A percentile compares a stretch with the other conserved stretches of the same genome.
These are phyloP conservation scores for Drosophila novamexicana DNA, from an alignment of 1,140 invertebrate genomes.

Conservation along the genomic window DNA sequence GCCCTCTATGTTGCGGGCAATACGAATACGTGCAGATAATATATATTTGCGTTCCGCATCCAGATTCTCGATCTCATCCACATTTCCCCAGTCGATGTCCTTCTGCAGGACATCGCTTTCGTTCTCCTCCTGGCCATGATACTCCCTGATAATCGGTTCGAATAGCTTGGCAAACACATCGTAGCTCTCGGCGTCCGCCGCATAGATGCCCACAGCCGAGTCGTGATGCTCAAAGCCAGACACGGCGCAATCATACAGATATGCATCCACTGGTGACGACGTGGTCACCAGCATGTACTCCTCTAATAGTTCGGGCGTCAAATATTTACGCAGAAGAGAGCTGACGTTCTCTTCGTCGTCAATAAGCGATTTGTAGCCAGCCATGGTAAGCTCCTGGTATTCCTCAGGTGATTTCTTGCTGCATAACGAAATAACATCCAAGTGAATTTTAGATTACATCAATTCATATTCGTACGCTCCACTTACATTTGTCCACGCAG, in stretches of 20 bases:
- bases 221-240: constrained; percentile 88
- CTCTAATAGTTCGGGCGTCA: constrained; percentile 88
- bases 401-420: constrained; percentile 82
- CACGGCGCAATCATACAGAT: constrained; percentile 88
- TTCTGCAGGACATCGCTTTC: constrained; percentile 86
- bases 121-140: constrained; percentile 88
- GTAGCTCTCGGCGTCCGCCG: constrained; percentile 90
- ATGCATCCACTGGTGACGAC: constrained; percentile 84
- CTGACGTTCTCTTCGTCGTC: constrained; percentile 86
- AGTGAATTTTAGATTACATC: not conserved
- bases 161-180: constrained; percentile 89
- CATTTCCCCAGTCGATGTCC: constrained; percentile 89
- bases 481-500: constrained; percentile 74
- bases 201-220: constrained; percentile 89
- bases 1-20: constrained; percentile 88
- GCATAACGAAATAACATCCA: not conserved
- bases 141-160: constrained; percentile 91
- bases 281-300: constrained; percentile 87
- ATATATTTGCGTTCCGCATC: constrained; percentile 90
- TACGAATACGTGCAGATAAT: constrained; percentile 90
- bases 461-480: not conserved
- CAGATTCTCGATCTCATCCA: constrained; percentile 88
- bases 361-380: constrained; percentile 87
- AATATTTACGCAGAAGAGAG: constrained; percentile 90
- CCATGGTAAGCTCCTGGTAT: constrained; percentile 84